Evolutionary conservation across 2,113 vertebrate genomes (phyloP).

Genomic region (Chionodraco myersi): DNA sequence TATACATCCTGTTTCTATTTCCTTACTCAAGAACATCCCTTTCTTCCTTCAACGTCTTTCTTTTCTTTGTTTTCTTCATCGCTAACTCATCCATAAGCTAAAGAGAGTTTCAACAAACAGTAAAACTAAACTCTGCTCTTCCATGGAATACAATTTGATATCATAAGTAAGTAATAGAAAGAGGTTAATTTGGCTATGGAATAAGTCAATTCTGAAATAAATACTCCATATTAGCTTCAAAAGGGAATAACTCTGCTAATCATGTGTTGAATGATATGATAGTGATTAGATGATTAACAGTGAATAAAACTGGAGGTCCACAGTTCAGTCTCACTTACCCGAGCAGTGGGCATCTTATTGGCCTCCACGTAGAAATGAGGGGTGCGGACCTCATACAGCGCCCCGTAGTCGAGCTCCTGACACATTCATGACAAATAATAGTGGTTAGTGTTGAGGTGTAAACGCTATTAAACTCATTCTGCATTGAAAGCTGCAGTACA

Average conservation of each 20-base stretch:
- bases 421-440: neutral
- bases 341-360: slow-evolving; percentile 90
- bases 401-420: slow-evolving; percentile 91
- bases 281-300: neutral
- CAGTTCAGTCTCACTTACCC: slow-evolving; percentile 77
- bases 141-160: too few relatives aligned
- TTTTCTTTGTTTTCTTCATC: neutral
- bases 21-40: neutral
- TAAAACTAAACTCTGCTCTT: neutral
- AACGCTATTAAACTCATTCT: neutral
- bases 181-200: too few relatives aligned
- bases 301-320: neutral
- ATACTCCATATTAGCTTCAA: neutral
- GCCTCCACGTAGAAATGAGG: slow-evolving; percentile 91
- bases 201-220: too few relatives aligned
- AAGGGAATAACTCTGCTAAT: neutral
- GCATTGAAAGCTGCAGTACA: neutral
- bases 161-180: too few relatives aligned
- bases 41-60: neutral
- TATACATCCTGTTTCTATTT: neutral
- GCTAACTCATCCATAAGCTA: neutral
- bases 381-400: slow-evolving; percentile 88
- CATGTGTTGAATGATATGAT: neutral
- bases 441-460: neutral
- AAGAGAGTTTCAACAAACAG: neutral